phyloP scores from a whole-genome alignment of 2,797 vertebrate genomes.

The Austrolebias charrua region DNA sequence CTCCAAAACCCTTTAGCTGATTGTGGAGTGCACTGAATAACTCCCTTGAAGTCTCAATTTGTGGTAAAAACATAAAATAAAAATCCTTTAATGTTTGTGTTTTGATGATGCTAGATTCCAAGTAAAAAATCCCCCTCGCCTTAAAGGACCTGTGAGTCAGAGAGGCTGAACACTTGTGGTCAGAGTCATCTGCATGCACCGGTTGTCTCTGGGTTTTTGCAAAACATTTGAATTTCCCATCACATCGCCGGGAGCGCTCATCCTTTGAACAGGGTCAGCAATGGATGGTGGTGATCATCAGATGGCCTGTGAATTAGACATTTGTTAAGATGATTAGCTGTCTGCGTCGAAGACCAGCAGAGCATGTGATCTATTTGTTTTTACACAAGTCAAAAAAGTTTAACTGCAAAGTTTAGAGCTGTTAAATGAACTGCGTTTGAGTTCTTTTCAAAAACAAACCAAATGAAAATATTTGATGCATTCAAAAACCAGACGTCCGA shows the following conservation, averaged over 20 bases:
- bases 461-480: too few species aligned
- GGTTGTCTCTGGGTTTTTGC: background rate
- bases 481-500: too few species aligned
- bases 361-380: too few species aligned
- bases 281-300: background rate
- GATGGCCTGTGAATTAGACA: background rate
- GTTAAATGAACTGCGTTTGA: too few species aligned
- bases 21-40: background rate
- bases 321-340: background rate
- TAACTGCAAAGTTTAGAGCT: too few species aligned
- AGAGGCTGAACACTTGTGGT: background rate
- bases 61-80: background rate
- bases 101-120: background rate
- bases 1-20: too few species aligned
- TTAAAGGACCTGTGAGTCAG: conserved; percentile 31
- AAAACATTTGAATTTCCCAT: background rate
- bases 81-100: background rate
- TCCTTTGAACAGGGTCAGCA: background rate
- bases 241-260: background rate
- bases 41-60: background rate
- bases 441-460: too few species aligned
- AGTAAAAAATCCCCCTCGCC: background rate
- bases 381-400: too few species aligned
- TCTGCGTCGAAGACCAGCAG: background rate
- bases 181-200: conserved; percentile 27